phyloP scores from a whole-genome alignment of 2,888 invertebrate species.

The Urechis unicinctus region DNA sequence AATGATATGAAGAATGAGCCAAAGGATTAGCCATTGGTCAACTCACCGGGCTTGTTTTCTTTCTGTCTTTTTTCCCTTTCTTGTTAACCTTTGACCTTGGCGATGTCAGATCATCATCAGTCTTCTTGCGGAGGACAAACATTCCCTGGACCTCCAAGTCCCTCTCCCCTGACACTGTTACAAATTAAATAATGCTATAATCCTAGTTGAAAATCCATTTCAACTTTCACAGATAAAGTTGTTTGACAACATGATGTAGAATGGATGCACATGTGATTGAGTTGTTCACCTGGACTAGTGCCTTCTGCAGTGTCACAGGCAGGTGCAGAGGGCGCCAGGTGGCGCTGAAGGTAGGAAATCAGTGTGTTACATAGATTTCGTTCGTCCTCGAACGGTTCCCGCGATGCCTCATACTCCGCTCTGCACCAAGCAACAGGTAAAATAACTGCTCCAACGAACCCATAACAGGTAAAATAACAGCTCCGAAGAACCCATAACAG shows the following conservation, averaged over 20 bases:
- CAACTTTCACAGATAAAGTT: no score
- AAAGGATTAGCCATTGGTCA: no score
- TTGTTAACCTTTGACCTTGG: constrained; percentile 1
- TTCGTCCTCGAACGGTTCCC: constrained; percentile 35
- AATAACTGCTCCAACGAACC: no score
- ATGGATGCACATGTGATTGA: no score
- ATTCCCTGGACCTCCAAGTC: constrained; percentile 35
- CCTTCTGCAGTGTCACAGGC: no score
- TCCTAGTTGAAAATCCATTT: no score
- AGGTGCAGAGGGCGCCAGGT: constrained; percentile 3
- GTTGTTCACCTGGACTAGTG: no score
- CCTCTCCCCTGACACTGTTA: constrained; percentile 10
- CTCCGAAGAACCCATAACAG: no score
- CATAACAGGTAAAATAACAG: no score
- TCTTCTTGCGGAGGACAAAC: constrained; percentile 32
- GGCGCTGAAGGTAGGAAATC: constrained; percentile 33
- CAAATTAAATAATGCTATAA: no score
- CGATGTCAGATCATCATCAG: constrained; percentile 22
- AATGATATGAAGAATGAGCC: no score
- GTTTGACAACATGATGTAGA: no score
- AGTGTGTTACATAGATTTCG: constrained; percentile 37
- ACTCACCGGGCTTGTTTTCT: background rate
- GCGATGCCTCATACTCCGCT: constrained; percentile 29
- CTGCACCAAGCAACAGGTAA: constrained; percentile 19
- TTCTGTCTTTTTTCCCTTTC: constrained; percentile 4